A percentile compares a stretch with the other conserved stretches of the same genome.
Evolutionary conservation across 2,113 vertebrate genomes (phyloP).

Genomic region (Nesogale talazaci): DNA sequence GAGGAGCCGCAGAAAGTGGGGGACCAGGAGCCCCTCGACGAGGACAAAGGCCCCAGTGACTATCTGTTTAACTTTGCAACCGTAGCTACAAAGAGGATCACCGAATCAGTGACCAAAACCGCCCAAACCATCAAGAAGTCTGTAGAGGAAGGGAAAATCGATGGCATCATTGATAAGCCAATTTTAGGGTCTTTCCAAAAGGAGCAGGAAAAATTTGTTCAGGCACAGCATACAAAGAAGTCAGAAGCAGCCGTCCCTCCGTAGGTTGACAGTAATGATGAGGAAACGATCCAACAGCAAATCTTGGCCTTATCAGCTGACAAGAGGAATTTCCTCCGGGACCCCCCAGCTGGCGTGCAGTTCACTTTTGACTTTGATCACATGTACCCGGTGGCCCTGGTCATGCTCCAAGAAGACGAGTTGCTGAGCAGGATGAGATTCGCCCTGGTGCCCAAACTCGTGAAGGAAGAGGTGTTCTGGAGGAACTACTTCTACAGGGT

Average conservation of each 20-base stretch:
- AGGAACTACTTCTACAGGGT: constrained; percentile 99
- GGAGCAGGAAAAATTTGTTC: constrained; percentile 98
- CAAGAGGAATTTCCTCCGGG: constrained; percentile 94
- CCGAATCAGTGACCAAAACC: constrained; percentile 94
- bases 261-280: constrained; percentile 95
- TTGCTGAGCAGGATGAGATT: constrained; percentile 96
- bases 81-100: constrained; percentile 95
- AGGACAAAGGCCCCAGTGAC: constrained; percentile 90
- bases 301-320: constrained; percentile 96
- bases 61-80: constrained; percentile 95
- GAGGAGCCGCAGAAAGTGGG: constrained; percentile 40
- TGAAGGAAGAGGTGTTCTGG: constrained; percentile 99
- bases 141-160: constrained; percentile 97
- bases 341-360: constrained; percentile 95
- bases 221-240: constrained; percentile 95
- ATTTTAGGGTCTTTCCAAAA: constrained; percentile 99
- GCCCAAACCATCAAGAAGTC: constrained; percentile 97
- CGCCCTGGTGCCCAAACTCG: constrained; percentile 94
- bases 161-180: constrained; percentile 98
- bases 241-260: constrained; percentile 94
- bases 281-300: constrained; percentile 96
- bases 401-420: constrained; percentile 96
- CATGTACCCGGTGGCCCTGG: constrained; percentile 93
- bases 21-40: constrained; percentile 81
- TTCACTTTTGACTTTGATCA: constrained; percentile 96